phyloP scores from a whole-genome alignment of 2,113 vertebrate species.

The Podarcis cretensis region DNA sequence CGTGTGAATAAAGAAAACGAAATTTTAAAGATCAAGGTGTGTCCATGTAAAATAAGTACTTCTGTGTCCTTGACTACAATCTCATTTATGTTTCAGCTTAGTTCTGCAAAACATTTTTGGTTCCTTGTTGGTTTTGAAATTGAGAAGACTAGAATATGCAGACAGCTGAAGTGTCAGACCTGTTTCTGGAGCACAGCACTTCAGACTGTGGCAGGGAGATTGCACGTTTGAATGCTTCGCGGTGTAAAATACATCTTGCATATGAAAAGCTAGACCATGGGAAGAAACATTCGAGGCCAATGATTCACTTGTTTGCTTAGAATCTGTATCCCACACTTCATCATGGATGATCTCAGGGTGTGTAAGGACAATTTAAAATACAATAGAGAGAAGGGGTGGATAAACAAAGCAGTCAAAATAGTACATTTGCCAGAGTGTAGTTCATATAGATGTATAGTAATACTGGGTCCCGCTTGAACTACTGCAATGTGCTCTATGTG shows the following conservation, averaged over 20 bases:
- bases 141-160: not conserved
- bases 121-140: not conserved
- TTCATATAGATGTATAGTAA: too few species aligned
- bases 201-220: not conserved
- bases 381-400: too few species aligned
- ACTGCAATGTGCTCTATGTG: too few species aligned
- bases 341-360: too few species aligned
- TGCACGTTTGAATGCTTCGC: not conserved
- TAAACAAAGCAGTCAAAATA: too few species aligned
- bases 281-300: not conserved
- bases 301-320: too few species aligned
- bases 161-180: not conserved
- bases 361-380: too few species aligned
- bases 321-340: too few species aligned
- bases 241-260: not conserved
- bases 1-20: conserved; percentile 72
- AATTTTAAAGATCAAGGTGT: conserved; percentile 75
- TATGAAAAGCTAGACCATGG: not conserved
- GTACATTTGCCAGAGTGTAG: too few species aligned
- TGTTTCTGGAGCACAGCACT: not conserved
- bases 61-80: not conserved
- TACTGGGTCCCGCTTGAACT: too few species aligned
- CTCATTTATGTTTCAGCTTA: not conserved
- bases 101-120: not conserved
- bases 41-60: not conserved